Evolutionary conservation across 2,113 vertebrate genomes (phyloP), one percentile per base, ranked within the genome.

Genomic region (Marmota flaviventris): DNA sequence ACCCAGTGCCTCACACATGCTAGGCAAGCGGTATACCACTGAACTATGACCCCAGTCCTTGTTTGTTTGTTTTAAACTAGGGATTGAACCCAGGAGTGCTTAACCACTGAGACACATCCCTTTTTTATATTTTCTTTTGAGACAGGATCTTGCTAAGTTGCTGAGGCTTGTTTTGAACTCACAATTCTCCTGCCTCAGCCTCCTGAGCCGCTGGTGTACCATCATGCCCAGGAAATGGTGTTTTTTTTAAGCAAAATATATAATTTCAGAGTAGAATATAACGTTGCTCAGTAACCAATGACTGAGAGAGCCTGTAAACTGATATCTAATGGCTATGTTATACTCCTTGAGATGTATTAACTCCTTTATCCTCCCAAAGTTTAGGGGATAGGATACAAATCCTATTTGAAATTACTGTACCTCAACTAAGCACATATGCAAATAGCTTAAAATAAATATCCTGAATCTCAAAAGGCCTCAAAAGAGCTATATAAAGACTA

Each of bases 211-310:
- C 56, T 58, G 18, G 20, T 58, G 20, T 58, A 7, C 56, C 7
- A 58, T 20, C 56, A 58, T 8, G 20, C 56, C 20, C 56, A 58
- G 56, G 56, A 95, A 91, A 96, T 78, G 87, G 42, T 93, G 56
- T 4, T 65, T 94, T 83, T 53, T 79, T 56, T 61, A 61, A 93
- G 61, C 65, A 94, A 95, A 96, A 90, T 22, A 69, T 77, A n/a
- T 73, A 82, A 85, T 88, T 96, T 96, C 73, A 94, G 72, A 72
- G 37, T 56, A 70, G 37, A 96, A 87, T 85, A 88, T 67, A 94
- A 82, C 63, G 58, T 84, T 89, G 63, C 72, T 96, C 27, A 65
- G 61, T 78, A 92, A 97, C n/a, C 85, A 63, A 2, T 78, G 78
- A 83, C 48, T 87, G 37, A 85, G 75, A 82, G 18, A 90, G 45